Conservation (phyloP, 1,140 invertebrate genomes). For the Periplaneta americana region DNA sequence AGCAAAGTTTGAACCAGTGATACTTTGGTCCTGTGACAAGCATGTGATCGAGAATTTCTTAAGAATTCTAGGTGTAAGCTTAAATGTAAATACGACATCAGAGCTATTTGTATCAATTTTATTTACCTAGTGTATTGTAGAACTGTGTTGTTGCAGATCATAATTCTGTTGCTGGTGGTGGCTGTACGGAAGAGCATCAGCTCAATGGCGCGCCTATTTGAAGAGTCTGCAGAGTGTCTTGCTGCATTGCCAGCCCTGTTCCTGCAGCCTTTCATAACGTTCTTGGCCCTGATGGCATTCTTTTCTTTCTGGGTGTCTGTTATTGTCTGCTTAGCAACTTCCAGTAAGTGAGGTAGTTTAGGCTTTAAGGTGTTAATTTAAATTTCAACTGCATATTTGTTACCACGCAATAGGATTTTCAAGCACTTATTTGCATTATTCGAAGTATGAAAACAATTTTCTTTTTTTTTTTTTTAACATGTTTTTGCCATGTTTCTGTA, state of each 20-base stretch:
- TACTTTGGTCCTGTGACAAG: too few species aligned
- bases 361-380: too few species aligned
- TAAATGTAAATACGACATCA: neutral
- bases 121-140: too few species aligned
- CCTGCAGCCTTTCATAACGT: conserved; percentile 82
- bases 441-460: too few species aligned
- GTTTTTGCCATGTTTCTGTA: too few species aligned
- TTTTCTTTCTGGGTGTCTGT: conserved; percentile 81
- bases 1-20: too few species aligned
- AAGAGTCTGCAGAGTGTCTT: conserved; percentile 82
- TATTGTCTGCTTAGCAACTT: conserved; percentile 62
- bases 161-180: conserved; percentile 72
- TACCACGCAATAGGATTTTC: too few species aligned
- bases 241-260: conserved; percentile 78
- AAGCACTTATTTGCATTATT: too few species aligned
- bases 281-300: conserved; percentile 69
- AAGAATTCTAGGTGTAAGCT: too few species aligned
- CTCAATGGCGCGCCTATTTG: conserved; percentile 76
- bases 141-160: conserved; percentile 51
- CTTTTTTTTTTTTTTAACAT: too few species aligned
- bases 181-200: conserved; percentile 74
- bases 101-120: neutral
- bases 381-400: too few species aligned
- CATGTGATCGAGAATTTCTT: too few species aligned
- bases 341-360: conserved; percentile 65